Evolutionary conservation across 92 coral and sea anemone genomes (phyloP).

Genomic region (Zoanthus sociatus): DNA sequence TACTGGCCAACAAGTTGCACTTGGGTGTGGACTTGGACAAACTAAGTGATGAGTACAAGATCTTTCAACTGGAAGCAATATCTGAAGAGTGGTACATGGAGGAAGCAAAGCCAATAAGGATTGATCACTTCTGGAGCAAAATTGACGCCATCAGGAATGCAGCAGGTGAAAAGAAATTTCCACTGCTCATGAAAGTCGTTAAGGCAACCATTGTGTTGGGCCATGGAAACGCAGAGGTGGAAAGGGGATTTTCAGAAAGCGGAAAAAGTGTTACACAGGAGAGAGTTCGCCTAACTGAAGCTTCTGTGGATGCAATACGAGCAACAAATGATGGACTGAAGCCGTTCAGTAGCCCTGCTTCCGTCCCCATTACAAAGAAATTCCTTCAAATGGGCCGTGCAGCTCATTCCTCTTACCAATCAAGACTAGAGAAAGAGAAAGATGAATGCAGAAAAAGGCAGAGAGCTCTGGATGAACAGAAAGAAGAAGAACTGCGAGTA

Average conservation of each 20-base stretch:
- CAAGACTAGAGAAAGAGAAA: slow-evolving; percentile 55
- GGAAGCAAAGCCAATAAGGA: slow-evolving; percentile 33
- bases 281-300: slow-evolving; percentile 58
- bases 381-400: slow-evolving; percentile 59
- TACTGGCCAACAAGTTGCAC: slow-evolving; percentile 58
- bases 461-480: slow-evolving; percentile 42
- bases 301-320: not conserved
- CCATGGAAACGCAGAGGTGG: slow-evolving; percentile 64
- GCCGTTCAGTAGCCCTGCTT: slow-evolving; percentile 37
- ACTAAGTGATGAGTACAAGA: slow-evolving; percentile 59
- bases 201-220: slow-evolving; percentile 63
- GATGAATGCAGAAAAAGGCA: slow-evolving; percentile 39
- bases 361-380: slow-evolving; percentile 65
- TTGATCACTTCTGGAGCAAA: slow-evolving; percentile 52
- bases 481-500: slow-evolving; percentile 44
- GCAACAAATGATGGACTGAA: too few relatives aligned
- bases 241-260: slow-evolving; percentile 62
- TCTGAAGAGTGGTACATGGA: slow-evolving; percentile 58
- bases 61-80: slow-evolving; percentile 57
- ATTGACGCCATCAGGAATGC: slow-evolving; percentile 53
- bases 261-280: slow-evolving; percentile 62
- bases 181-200: slow-evolving; percentile 50
- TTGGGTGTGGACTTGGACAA: slow-evolving; percentile 53
- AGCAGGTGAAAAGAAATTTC: slow-evolving; percentile 47
- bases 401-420: slow-evolving; percentile 56